phyloP scores from a whole-genome alignment of 2,113 vertebrate species.

The Morone saxatilis region DNA sequence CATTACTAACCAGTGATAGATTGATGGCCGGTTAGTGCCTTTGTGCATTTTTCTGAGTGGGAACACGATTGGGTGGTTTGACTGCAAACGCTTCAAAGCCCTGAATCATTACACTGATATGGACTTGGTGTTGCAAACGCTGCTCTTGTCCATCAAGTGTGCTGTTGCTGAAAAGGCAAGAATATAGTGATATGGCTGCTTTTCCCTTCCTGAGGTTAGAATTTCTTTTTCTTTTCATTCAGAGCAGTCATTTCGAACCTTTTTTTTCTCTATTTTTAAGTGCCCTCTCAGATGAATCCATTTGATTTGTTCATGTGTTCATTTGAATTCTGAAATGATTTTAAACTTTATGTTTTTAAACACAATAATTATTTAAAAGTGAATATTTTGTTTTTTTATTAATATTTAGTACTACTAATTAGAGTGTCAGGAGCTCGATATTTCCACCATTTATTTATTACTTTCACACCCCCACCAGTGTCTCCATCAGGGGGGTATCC shows the following conservation, averaged over 20 bases:
- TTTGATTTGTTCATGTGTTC: neutral
- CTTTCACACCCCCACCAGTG: no score
- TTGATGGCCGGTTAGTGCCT: slow-evolving; percentile 31
- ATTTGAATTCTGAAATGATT: neutral
- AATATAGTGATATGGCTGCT: neutral
- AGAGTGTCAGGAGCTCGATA: no score
- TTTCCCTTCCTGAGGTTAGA: neutral
- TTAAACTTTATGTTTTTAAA: neutral
- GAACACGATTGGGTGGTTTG: slow-evolving; percentile 27
- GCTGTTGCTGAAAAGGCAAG: slow-evolving; percentile 29
- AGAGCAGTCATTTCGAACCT: neutral
- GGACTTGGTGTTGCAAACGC: slow-evolving; percentile 3
- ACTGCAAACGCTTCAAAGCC: slow-evolving; percentile 24
- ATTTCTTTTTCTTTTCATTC: neutral
- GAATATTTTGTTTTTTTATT: no score
- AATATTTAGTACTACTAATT: no score
- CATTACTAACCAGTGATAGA: slow-evolving; percentile 51
- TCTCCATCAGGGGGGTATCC: no score
- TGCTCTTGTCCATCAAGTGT: slow-evolving; percentile 16
- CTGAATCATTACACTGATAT: slow-evolving; percentile 29
- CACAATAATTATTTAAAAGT: no score
- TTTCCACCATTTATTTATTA: no score
- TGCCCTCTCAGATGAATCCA: neutral
- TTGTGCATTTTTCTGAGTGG: slow-evolving; percentile 33
- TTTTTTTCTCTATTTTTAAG: neutral